Evolutionary conservation across 2,888 invertebrate species (phyloP), one percentile per base, ranked within the genome.

Genomic region (Apotomis capreana): DNA sequence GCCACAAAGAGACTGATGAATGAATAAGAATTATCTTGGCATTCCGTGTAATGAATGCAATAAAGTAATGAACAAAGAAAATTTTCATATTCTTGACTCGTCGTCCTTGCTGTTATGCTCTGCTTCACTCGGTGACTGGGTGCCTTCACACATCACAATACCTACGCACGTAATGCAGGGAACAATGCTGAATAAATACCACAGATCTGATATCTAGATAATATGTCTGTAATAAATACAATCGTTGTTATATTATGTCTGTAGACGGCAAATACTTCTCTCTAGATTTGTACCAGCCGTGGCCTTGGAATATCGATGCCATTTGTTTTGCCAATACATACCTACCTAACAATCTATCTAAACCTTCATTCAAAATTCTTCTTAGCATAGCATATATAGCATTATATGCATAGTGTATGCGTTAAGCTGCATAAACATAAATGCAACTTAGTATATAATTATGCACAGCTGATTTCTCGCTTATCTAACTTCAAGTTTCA

Each of bases 81-180:
- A 77, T 77, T 79, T 81, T 77, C 81, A 80, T 83, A 81, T 83
- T 80, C 78, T 79, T 68, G 76, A 82, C 80, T 76, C 77, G 83
- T 79, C 80, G 81, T 81, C 86, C 87, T 86, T 85, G 87, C 75
- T 69, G 70, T 79, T 79, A 83, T 78, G 83, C 80, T 84, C 80
- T 79, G 85, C 79, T 84, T 81, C 82, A 80, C 80, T 58, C 68
- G 37, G 44, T 10, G 57, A 36, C 26, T 68, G 46, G 58, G 15
- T 40, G 55, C 58, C 52, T 68, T 59, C 57, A 13, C 44, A 52
- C 63, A 63, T 63, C 63, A 71, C 58, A 51, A 37, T 69, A 37
- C 10, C 10, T 49, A 49, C 1, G 3, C 15, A 44, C 55, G 26
- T 57, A 57, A 46, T 44, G 55, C 61, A 51, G 46, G 15, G 36